Evolutionary conservation across 2,888 invertebrate species (phyloP).

Genomic region (Macropis europaea): DNA sequence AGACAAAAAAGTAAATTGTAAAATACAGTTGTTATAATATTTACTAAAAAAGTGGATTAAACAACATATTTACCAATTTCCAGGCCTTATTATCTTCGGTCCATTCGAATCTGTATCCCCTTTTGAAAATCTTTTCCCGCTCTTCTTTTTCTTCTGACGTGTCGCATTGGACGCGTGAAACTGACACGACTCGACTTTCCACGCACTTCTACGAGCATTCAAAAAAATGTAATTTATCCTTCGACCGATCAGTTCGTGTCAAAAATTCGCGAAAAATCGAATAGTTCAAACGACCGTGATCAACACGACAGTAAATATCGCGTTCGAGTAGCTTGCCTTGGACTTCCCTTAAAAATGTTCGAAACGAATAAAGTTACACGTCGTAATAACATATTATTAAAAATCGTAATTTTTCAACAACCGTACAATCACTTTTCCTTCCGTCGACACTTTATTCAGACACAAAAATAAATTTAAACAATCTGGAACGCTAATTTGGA

Average conservation of each 20-base stretch:
- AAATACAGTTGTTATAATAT: too few relatives aligned
- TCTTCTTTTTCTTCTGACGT: constrained; percentile 5
- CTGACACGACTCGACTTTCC: not conserved
- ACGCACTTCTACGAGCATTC: not conserved
- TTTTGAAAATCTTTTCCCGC: not conserved
- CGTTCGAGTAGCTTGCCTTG: constrained; percentile 32
- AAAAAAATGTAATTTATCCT: not conserved
- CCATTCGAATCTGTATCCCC: not conserved
- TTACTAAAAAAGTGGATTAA: not conserved
- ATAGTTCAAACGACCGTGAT: not conserved
- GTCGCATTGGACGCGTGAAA: not conserved
- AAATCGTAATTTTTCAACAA: not conserved
- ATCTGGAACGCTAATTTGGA: constrained; percentile 7
- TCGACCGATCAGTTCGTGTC: not conserved
- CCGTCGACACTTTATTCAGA: not conserved
- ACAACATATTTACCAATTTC: constrained; percentile 16
- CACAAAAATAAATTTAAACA: too few relatives aligned
- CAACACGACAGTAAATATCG: not conserved
- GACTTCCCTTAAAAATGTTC: constrained; percentile 1
- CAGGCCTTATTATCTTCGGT: constrained; percentile 17
- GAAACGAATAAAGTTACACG: constrained; percentile 16
- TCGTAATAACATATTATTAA: constrained; percentile 20
- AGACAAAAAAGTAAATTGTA: too few relatives aligned
- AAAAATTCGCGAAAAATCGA: not conserved
- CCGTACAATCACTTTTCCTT: not conserved